Conservation (phyloP, 1,140 invertebrate species). For the Nautilus pompilius region DNA sequence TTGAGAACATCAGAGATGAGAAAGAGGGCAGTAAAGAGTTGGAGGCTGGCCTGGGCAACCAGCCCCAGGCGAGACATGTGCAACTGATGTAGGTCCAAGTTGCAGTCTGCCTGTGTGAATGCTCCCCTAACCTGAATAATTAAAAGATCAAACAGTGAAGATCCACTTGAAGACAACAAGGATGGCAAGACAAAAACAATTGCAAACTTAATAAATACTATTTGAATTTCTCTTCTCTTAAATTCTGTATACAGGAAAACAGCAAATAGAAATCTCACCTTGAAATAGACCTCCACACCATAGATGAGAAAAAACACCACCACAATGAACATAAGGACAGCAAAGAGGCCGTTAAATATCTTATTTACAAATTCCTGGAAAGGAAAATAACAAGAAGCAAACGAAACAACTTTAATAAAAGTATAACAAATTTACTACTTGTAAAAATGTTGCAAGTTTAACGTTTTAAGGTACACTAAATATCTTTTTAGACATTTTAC, state of each 20-base stretch:
- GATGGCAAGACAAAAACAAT: slow-evolving; percentile 1
- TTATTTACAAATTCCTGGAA: slow-evolving; percentile 72
- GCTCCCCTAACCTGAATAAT: slow-evolving; percentile 63
- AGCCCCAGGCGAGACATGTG: slow-evolving; percentile 86
- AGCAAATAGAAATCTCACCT: slow-evolving; percentile 62
- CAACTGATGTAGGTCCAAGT: slow-evolving; percentile 75
- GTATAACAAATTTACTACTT: too few relatives aligned
- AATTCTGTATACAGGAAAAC: neutral
- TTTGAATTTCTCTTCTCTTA: neutral
- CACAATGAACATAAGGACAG: slow-evolving; percentile 82
- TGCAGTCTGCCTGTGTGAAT: slow-evolving; percentile 47
- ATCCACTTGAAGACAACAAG: too few relatives aligned
- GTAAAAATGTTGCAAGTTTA: too few relatives aligned
- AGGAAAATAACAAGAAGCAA: slow-evolving; percentile 1
- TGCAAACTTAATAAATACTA: neutral
- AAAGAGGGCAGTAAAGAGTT: slow-evolving; percentile 83
- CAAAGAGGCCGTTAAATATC: slow-evolving; percentile 89
- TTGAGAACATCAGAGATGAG: slow-evolving; percentile 84
- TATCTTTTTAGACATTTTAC: too few relatives aligned
- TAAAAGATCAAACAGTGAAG: too few relatives aligned
- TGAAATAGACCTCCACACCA: slow-evolving; percentile 91
- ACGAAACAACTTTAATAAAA: too few relatives aligned
- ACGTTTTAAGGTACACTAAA: too few relatives aligned
- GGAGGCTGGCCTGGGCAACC: slow-evolving; percentile 78
- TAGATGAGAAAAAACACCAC: slow-evolving; percentile 93